These are phyloP conservation scores for Tragelaphus buxtoni DNA, from an alignment of 2,113 vertebrate species.

Conservation along the genomic window DNA sequence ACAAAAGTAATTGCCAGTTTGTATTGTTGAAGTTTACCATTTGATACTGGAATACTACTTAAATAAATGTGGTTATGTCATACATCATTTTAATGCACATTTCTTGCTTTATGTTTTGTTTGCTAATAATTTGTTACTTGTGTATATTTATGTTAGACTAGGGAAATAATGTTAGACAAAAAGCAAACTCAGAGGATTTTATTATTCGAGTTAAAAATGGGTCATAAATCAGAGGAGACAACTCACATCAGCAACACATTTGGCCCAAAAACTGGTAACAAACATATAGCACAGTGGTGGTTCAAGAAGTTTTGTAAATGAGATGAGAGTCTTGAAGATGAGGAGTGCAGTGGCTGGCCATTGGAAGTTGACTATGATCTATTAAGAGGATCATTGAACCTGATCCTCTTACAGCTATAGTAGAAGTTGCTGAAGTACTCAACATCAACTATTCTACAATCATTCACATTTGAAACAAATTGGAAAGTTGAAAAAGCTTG, in stretches of 20 bases:
- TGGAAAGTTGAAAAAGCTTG: background rate
- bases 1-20: background rate
- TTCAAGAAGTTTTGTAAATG: background rate
- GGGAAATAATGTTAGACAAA: background rate
- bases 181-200: background rate
- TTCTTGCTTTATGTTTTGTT: background rate
- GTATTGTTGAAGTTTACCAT: background rate
- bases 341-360: background rate
- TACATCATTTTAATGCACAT: background rate
- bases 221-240: background rate
- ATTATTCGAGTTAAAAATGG: background rate
- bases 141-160: background rate
- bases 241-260: background rate
- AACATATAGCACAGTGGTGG: background rate
- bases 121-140: background rate
- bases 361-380: background rate
- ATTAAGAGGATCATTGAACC: background rate
- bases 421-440: background rate
- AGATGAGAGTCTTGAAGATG: background rate
- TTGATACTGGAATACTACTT: background rate
- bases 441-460: background rate
- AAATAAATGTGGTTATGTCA: background rate
- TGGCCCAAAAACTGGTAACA: background rate
- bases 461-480: background rate
- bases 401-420: background rate